Evolutionary conservation across 2,113 vertebrate species (phyloP).

Genomic region (Sphaerodactylus townsendi): DNA sequence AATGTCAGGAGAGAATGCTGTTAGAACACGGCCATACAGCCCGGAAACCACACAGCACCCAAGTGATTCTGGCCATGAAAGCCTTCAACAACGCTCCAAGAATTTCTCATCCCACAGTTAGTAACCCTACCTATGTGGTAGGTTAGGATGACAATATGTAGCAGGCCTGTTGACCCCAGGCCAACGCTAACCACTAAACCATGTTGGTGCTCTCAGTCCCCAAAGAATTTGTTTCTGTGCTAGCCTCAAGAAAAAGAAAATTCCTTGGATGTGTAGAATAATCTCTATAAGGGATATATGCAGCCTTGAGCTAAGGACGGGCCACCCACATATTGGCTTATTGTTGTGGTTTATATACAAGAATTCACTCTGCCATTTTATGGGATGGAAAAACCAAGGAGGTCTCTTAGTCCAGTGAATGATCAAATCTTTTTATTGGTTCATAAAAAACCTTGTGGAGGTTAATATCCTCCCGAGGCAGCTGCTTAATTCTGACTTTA

Average conservation of each 20-base stretch:
- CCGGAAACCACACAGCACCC: no score
- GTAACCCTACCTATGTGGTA: no score
- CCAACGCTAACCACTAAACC: no score
- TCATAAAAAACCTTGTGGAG: conserved; percentile 34
- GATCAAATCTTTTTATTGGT: conserved; percentile 39
- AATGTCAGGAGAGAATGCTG: no score
- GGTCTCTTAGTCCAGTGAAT: not conserved
- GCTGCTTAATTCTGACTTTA: conserved; percentile 50
- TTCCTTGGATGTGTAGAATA: not conserved
- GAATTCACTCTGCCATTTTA: conserved; percentile 38
- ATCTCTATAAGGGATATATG: not conserved
- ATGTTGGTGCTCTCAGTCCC: no score
- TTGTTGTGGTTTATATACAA: not conserved
- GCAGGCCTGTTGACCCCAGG: no score
- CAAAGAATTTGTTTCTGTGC: no score
- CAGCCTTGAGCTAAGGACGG: not conserved
- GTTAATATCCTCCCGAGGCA: conserved; percentile 52
- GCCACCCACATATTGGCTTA: conserved; percentile 3
- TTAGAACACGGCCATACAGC: no score
- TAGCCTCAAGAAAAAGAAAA: not conserved
- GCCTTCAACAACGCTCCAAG: no score
- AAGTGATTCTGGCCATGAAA: no score
- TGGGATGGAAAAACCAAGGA: conserved; percentile 29
- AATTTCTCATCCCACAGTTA: no score
- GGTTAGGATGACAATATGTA: no score